These are phyloP conservation scores for Thalassophryne amazonica DNA, from an alignment of 2,797 vertebrate species.

Conservation along the genomic window DNA sequence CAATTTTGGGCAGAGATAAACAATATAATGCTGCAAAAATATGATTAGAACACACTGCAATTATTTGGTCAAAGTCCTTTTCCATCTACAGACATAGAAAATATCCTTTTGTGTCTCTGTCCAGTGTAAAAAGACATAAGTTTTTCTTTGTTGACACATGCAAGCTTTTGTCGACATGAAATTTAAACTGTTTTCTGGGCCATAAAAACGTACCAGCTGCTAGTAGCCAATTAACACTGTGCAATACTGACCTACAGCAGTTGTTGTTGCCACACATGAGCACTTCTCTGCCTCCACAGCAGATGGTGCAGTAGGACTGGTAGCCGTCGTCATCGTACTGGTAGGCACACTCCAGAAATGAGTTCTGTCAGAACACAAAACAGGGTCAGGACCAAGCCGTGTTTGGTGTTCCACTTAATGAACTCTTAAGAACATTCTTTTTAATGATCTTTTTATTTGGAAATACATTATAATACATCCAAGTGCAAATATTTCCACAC, in stretches of 20 bases:
- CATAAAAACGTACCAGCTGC: background rate
- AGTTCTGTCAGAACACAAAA: slow-evolving; percentile 79
- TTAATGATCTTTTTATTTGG: too few species aligned
- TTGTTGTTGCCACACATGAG: slow-evolving; percentile 92
- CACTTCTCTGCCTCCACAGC: slow-evolving; percentile 92
- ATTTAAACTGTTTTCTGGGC: slow-evolving; percentile 22
- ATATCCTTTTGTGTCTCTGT: too few species aligned
- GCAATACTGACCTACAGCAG: slow-evolving; percentile 86
- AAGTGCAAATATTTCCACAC: too few species aligned
- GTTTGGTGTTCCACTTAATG: background rate
- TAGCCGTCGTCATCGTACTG: slow-evolving; percentile 96
- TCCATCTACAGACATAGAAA: too few species aligned
- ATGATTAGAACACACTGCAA: too few species aligned
- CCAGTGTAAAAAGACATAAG: too few species aligned
- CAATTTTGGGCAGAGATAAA: too few species aligned
- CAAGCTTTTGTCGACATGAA: slow-evolving; percentile 29
- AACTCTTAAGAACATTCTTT: background rate
- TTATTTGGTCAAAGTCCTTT: too few species aligned
- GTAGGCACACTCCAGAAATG: slow-evolving; percentile 94
- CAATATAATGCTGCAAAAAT: too few species aligned
- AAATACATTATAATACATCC: too few species aligned
- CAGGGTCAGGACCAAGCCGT: background rate
- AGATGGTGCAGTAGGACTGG: slow-evolving; percentile 95
- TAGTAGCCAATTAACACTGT: background rate
- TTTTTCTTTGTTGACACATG: too few species aligned